These are phyloP conservation scores for Channa argus DNA, from an alignment of 2,113 vertebrate genomes.

Conservation along the genomic window DNA sequence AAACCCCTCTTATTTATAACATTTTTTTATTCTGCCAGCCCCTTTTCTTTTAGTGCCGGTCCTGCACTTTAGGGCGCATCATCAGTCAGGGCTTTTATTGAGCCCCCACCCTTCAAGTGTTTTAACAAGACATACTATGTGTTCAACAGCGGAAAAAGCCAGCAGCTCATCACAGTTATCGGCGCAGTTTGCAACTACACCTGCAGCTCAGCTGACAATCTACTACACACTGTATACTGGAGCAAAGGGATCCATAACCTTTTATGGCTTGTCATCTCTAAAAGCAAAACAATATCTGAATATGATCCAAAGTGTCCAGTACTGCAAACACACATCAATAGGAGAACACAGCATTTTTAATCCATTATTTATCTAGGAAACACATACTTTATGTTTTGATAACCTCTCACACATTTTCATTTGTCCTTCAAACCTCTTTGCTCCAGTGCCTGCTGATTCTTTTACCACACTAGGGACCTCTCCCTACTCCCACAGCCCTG, in stretches of 20 bases:
- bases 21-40: neutral
- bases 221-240: too few relatives aligned
- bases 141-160: neutral
- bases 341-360: too few relatives aligned
- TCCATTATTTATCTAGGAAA: neutral
- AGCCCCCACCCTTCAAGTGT: neutral
- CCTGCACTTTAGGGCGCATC: neutral
- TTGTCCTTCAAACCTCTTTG: slow-evolving; percentile 7
- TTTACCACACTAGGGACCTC: slow-evolving; percentile 22
- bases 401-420: slow-evolving; percentile 11
- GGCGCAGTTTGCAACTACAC: too few relatives aligned
- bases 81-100: slow-evolving; percentile 35
- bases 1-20: slow-evolving; percentile 7
- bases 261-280: too few relatives aligned
- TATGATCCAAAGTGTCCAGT: too few relatives aligned
- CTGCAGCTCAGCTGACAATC: too few relatives aligned
- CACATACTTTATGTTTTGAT: slow-evolving; percentile 10
- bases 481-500: slow-evolving; percentile 35
- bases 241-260: too few relatives aligned
- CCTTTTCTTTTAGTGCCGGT: slow-evolving; percentile 1
- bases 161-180: too few relatives aligned
- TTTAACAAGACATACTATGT: too few relatives aligned
- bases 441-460: slow-evolving; percentile 28
- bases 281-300: too few relatives aligned
- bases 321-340: too few relatives aligned